Conservation (phyloP, 2,113 vertebrate species). For the Hemibates koningsi region DNA sequence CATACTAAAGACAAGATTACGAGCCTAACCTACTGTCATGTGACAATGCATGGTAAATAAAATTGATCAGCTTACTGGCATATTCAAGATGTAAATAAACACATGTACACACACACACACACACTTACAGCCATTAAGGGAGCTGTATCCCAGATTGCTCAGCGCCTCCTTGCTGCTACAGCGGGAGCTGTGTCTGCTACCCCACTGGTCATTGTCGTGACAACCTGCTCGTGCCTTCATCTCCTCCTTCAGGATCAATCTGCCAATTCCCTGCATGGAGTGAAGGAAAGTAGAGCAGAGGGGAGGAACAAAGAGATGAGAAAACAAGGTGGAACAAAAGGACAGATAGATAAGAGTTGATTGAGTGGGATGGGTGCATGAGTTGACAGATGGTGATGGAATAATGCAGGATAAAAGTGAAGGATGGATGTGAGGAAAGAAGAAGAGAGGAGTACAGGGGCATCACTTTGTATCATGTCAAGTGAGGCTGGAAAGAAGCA, state of each 20-base stretch:
- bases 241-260: slow-evolving; percentile 96
- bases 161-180: slow-evolving; percentile 88
- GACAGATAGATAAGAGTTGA: not conserved
- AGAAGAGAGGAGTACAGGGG: not conserved
- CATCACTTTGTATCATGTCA: not conserved
- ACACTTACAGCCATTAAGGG: slow-evolving; percentile 89
- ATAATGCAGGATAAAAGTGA: not conserved
- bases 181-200: slow-evolving; percentile 81
- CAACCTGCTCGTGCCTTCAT: slow-evolving; percentile 92
- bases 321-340: not conserved
- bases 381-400: not conserved
- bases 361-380: not conserved
- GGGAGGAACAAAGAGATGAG: not conserved
- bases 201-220: slow-evolving; percentile 87
- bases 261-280: slow-evolving; percentile 82
- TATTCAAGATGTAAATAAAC: not conserved
- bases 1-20: not conserved
- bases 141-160: slow-evolving; percentile 79
- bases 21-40: not conserved
- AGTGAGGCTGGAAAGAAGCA: not conserved
- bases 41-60: not conserved
- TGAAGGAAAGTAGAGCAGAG: not conserved
- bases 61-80: not conserved
- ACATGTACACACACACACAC: not conserved
- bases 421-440: not conserved